Evolutionary conservation across 2,113 vertebrate species (phyloP).

Genomic region (Sinocyclocheilus maitianheensis): DNA sequence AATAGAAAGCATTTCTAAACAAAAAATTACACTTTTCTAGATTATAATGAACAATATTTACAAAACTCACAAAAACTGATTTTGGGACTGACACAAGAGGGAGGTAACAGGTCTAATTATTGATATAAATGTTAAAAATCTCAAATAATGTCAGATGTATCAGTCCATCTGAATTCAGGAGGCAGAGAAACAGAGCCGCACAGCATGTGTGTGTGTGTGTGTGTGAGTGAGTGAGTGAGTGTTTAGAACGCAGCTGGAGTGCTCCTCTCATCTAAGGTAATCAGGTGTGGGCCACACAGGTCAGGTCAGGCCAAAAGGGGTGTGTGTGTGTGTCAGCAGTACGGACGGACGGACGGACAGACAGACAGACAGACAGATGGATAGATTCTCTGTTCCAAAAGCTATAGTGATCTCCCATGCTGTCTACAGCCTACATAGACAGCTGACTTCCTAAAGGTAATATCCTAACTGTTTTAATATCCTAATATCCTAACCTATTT

Average conservation of each 20-base stretch:
- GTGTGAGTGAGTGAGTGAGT: background rate
- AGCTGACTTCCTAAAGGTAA: no score
- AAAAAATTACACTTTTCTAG: background rate
- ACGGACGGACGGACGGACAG: background rate
- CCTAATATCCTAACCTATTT: no score
- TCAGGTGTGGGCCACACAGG: slow-evolving; percentile 20
- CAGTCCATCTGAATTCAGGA: background rate
- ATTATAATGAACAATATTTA: background rate
- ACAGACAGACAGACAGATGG: no score
- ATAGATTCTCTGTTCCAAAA: no score
- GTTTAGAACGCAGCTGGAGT: slow-evolving; percentile 15
- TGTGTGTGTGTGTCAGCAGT: background rate
- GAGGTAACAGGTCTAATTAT: background rate
- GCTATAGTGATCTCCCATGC: no score
- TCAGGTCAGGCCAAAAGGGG: background rate
- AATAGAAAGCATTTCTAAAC: no score
- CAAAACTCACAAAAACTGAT: background rate
- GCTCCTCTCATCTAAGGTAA: slow-evolving; percentile 24
- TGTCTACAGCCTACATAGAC: no score
- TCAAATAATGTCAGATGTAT: background rate
- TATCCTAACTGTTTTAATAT: no score
- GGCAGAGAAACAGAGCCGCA: background rate
- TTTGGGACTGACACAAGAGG: background rate
- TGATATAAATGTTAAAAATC: background rate
- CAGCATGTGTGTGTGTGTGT: background rate